Evolutionary conservation across 2,888 invertebrate genomes (phyloP).

Genomic region (Endomychus coccineus): DNA sequence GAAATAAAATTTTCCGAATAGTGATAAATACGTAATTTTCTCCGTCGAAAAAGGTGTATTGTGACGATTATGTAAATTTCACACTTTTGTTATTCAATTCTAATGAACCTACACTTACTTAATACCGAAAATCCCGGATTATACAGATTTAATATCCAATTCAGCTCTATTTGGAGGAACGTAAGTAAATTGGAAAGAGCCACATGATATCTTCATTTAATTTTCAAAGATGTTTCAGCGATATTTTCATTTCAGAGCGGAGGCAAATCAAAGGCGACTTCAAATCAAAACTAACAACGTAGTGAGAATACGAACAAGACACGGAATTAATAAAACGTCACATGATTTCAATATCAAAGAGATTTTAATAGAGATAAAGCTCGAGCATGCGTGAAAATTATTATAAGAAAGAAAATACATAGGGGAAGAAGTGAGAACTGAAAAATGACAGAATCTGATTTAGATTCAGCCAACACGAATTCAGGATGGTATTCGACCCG

Average conservation of each 20-base stretch:
- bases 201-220: too few relatives aligned
- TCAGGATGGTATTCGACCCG: too few relatives aligned
- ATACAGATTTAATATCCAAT: too few relatives aligned
- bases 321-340: slow-evolving; percentile 44
- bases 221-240: background rate
- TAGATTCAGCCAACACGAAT: slow-evolving; percentile 22
- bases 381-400: slow-evolving; percentile 45
- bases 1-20: too few relatives aligned
- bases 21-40: too few relatives aligned
- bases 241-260: background rate
- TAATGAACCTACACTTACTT: too few relatives aligned
- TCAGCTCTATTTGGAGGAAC: too few relatives aligned
- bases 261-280: slow-evolving; percentile 15
- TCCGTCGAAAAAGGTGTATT: too few relatives aligned
- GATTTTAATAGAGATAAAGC: slow-evolving; percentile 45
- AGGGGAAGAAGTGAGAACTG: slow-evolving; percentile 27
- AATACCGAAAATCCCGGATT: too few relatives aligned
- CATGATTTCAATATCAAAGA: slow-evolving; percentile 46
- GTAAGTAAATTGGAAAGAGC: too few relatives aligned
- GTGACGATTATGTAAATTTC: too few relatives aligned
- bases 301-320: slow-evolving; percentile 39
- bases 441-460: slow-evolving; percentile 36
- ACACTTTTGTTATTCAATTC: too few relatives aligned
- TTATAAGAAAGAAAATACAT: slow-evolving; percentile 41
- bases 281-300: slow-evolving; percentile 30